Evolutionary conservation across 2,113 vertebrate genomes (phyloP).

Genomic region (Laterallus jamaicensis): DNA sequence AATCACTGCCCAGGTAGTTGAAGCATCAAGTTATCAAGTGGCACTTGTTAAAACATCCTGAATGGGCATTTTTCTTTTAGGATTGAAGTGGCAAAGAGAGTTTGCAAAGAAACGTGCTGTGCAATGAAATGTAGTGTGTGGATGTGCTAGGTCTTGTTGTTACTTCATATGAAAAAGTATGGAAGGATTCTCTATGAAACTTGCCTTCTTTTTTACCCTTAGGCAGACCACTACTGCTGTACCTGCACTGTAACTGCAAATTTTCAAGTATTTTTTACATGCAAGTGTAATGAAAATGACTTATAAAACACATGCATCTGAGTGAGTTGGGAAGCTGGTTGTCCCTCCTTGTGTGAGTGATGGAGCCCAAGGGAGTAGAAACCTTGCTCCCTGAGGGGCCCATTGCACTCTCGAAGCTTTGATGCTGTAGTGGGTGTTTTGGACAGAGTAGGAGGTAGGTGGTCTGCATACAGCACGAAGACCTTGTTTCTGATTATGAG

Average conservation of each 20-base stretch:
- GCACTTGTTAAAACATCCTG: background rate
- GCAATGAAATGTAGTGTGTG: background rate
- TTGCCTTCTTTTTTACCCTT: background rate
- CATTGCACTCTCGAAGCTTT: background rate
- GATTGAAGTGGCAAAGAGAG: background rate
- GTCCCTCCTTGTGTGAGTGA: background rate
- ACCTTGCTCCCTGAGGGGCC: background rate
- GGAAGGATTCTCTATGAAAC: background rate
- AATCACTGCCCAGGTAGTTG: background rate
- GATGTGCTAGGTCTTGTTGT: background rate
- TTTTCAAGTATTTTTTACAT: background rate
- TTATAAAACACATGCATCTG: background rate
- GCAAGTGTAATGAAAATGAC: background rate
- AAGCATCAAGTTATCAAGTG: background rate
- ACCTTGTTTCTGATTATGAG: background rate
- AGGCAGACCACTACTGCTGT: fast-evolving
- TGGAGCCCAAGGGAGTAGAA: background rate
- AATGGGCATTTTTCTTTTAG: background rate
- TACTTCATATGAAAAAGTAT: background rate
- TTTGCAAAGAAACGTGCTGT: background rate
- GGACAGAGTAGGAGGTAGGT: background rate
- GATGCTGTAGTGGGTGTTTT: background rate
- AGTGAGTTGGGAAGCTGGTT: background rate
- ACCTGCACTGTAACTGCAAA: background rate
- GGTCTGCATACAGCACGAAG: background rate